Base-by-base conservation (phyloP, 2,888 invertebrate genomes). In the Salpingus planirostris region DNA sequence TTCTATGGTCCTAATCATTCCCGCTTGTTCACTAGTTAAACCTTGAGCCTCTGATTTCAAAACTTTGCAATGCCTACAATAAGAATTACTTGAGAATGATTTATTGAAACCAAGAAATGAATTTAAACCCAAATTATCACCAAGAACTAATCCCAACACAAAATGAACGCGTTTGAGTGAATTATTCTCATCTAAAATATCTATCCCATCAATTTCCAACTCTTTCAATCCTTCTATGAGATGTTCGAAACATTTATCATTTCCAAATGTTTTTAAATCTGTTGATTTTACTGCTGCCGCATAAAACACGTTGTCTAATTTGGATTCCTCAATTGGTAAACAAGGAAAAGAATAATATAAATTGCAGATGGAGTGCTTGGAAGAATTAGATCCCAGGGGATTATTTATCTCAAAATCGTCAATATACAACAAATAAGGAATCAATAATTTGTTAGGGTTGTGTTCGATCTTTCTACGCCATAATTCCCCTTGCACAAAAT, bases 361-460 rank as follows among this genome's bases (percentile, higher is more conserved):
- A 37, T 45, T 45, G 31, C 46, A 44, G 18, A 48, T 30, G 2
- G 45, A 43, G 29, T 49, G 40, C 24, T 32, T 38, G 7, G 21
- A n/a, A 5, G 44, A 27, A 24, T 49, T 29, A 4, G 47, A 40
- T 12, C 48, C 49, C 22, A 51, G 36, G n/a, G 49, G 44, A 29
- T 49, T 46, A 26, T 46, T 50, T 12, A 49, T 47, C 46, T 51
- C 51, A 22, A 46, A 47, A 39, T 47, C 48, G 33, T 50, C 45
- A 8, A 44, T 31, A 26, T 44, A 46, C 8, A 50, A 15, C 13
- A 46, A 43, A 39, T 36, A 45, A 3, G 46, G 44, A 7, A 48
- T 28, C 11, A 39, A 11, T 25, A 36, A 43, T 40, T 50, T 43
- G 24, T 39, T 27, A 11, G 38, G 40, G 36, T 44, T 46, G 7